Evolutionary conservation across 2,888 invertebrate species (phyloP).

Genomic region (Boloria euphrosyne): DNA sequence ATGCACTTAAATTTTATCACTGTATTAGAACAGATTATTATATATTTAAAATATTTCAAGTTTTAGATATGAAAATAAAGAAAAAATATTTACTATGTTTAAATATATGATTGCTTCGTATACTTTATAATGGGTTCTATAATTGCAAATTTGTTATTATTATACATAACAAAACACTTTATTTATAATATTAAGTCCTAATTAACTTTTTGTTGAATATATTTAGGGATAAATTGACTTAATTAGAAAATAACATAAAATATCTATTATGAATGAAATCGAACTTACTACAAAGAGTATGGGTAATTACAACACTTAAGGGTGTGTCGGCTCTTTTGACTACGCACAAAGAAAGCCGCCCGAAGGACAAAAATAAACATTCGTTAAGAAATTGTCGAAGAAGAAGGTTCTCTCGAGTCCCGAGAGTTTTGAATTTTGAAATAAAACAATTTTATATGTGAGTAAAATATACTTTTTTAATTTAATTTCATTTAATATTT

Average conservation of each 20-base stretch:
- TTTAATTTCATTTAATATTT: no score
- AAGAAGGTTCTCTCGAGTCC: neutral
- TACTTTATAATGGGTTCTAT: no score
- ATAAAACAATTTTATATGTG: slow-evolving; percentile 9
- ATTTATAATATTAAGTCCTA: no score
- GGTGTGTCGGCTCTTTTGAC: slow-evolving; percentile 37
- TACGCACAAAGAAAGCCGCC: slow-evolving; percentile 21
- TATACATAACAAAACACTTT: no score
- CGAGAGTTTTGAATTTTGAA: neutral
- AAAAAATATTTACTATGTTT: no score
- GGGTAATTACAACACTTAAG: slow-evolving; percentile 10
- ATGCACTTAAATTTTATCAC: neutral
- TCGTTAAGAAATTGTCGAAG: slow-evolving; percentile 13
- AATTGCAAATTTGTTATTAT: no score
- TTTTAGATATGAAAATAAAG: no score
- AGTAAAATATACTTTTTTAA: slow-evolving; percentile 6
- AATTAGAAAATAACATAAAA: neutral
- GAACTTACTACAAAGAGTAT: slow-evolving; percentile 13
- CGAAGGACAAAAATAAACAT: slow-evolving; percentile 15
- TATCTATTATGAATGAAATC: slow-evolving; percentile 9
- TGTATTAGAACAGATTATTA: no score
- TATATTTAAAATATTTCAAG: no score
- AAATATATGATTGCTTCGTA: no score
- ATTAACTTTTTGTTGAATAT: neutral
- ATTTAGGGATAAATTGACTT: neutral